phyloP scores from a whole-genome alignment of 2,797 vertebrate genomes.

The Microctenopoma stevenorrisi region DNA sequence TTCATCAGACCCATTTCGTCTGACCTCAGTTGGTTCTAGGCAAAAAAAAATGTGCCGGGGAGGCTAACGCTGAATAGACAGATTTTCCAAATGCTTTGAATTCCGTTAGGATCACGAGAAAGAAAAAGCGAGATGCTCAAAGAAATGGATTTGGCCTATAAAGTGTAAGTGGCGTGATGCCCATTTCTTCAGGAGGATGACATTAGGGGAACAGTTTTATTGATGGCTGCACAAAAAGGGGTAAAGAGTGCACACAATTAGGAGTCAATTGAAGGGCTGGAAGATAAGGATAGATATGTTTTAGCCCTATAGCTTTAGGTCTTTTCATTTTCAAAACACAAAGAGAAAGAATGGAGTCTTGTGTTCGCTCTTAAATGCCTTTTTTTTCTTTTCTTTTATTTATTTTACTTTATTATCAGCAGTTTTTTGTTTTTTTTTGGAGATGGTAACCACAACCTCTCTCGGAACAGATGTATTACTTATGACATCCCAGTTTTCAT shows the following conservation, averaged over 20 bases:
- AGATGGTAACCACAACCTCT: constrained; percentile 89
- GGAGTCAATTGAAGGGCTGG: constrained; percentile 91
- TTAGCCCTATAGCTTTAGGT: constrained; percentile 91
- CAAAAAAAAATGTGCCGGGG: constrained; percentile 83
- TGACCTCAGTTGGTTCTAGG: constrained; percentile 85
- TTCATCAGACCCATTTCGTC: constrained; percentile 93
- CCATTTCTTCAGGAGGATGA: constrained; percentile 89
- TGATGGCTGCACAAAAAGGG: constrained; percentile 86
- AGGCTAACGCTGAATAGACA: constrained; percentile 92
- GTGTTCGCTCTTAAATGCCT: constrained; percentile 93
- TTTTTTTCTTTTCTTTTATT: constrained; percentile 84
- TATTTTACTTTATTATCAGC: constrained; percentile 84
- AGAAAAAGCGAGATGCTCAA: constrained; percentile 81
- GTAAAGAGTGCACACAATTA: constrained; percentile 90
- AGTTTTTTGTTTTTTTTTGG: constrained; percentile 53
- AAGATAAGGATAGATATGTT: constrained; percentile 83
- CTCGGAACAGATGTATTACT: constrained; percentile 97
- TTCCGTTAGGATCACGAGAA: constrained; percentile 90
- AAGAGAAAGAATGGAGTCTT: constrained; percentile 89
- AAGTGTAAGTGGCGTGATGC: constrained; percentile 88
- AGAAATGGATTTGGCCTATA: constrained; percentile 95
- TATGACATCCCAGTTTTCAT: constrained; percentile 99
- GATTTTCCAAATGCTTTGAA: constrained; percentile 99
- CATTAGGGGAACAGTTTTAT: constrained; percentile 89
- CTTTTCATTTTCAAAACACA: constrained; percentile 94